Percentiles rank a stretch among this genome's conserved stretches.
Conservation (phyloP, 2,888 invertebrate genomes). For the Spodoptera exigua region DNA sequence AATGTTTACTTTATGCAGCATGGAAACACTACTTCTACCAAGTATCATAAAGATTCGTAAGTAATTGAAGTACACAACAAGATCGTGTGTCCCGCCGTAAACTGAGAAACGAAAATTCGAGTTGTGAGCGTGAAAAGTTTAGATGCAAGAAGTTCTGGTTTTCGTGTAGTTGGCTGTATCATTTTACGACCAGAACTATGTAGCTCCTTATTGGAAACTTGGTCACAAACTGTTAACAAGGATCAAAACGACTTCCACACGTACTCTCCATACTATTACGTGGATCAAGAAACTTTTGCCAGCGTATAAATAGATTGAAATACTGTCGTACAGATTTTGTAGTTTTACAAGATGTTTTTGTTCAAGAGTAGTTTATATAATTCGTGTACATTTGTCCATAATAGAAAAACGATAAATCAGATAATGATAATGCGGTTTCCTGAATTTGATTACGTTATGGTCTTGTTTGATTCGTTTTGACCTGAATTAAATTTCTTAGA, state of each 20-base stretch:
- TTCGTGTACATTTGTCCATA: too few species aligned
- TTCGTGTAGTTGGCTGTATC: conserved; percentile 34
- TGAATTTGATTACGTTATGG: too few species aligned
- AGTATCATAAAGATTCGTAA: conserved; percentile 1
- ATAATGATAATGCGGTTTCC: too few species aligned
- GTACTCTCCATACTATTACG: conserved; percentile 23
- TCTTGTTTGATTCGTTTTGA: too few species aligned
- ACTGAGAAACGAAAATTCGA: conserved; percentile 11
- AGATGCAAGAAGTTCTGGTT: conserved; percentile 42
- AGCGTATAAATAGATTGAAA: conserved; percentile 39
- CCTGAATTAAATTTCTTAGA: too few species aligned
- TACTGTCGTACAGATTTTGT: not conserved
- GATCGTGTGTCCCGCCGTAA: conserved; percentile 9
- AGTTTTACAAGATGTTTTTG: not conserved
- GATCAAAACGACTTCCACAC: conserved; percentile 35
- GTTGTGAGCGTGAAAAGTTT: conserved; percentile 30
- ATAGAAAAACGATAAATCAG: too few species aligned
- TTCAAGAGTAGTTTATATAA: too few species aligned
- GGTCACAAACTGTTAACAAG: conserved; percentile 45
- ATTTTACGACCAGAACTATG: conserved; percentile 38
- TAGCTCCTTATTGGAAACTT: conserved; percentile 40
- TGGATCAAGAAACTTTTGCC: conserved; percentile 26
- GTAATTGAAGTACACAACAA: conserved; percentile 28
- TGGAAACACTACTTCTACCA: conserved; percentile 1
- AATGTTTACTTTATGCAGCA: too few species aligned